Base-by-base conservation (phyloP, 2,888 invertebrate genomes). In the Ceraclea dissimilis region DNA sequence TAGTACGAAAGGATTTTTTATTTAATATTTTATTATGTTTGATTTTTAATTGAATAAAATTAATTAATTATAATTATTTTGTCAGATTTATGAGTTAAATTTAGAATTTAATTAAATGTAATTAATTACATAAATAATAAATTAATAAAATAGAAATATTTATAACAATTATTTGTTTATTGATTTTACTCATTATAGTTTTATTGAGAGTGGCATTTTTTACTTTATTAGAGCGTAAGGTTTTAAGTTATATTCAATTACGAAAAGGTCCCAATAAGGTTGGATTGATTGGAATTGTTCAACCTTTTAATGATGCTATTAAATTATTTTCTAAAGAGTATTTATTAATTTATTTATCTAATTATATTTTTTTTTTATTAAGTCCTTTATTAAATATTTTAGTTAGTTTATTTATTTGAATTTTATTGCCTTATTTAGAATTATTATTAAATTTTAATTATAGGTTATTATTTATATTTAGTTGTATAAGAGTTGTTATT, bases 181-280 rank as follows among this genome's bases (percentile, higher is more conserved):
- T 81, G 63, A 69, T 82, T 72, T 74, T 82, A 72, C 65, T 83
- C 69, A 66, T 85, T 67, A 76, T 78, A 48, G 76, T 84, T 47
- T 75, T 86, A 72, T 69, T 86, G 56, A 77, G 81, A 0, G 82
- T 86, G 16, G 84, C 84, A 66, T 87, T 84, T 82, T 81, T 85
- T 68, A 85, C 84, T 65, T 79, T 87, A 71, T 73, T 87, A 65
- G 86, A 88, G 53, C 87, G 86, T 2, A 85, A 82, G 63, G 75
- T 85, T 65, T 79, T 87, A 71, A 80, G 85, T 0, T 85, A 84
- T 76, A 80, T 86, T 75, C 85, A 88, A 71, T 74, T 83, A 74
- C 87, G 86, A 17, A 85, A 85, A 65, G 86, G 86, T 0, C 86
- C 86, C 19, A 86, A 85, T 80, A 86, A 85, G 65, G 79, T 86